These are phyloP conservation scores for Arnoldichthys spilopterus DNA, from an alignment of 2,797 vertebrate species.

Conservation along the genomic window DNA sequence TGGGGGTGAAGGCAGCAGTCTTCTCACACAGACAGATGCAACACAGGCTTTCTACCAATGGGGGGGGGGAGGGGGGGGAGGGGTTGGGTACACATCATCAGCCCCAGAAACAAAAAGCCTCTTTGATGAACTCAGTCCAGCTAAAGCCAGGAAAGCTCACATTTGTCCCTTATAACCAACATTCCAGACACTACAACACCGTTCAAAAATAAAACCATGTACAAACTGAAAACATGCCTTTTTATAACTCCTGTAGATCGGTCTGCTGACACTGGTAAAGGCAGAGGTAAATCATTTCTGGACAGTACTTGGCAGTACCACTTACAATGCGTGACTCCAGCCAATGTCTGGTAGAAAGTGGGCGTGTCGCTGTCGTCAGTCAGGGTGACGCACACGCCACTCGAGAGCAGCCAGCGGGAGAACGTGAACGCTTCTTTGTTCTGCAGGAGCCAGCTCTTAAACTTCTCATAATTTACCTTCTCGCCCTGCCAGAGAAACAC, in stretches of 20 bases:
- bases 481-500: slow-evolving; percentile 81
- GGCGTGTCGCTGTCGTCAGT: slow-evolving; percentile 98
- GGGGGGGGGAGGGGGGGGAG: neutral
- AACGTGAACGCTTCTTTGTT: slow-evolving; percentile 98
- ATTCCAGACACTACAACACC: slow-evolving; percentile 1
- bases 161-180: neutral
- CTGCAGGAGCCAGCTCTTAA: slow-evolving; percentile 92
- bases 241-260: neutral
- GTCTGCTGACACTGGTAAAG: neutral
- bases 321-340: slow-evolving; percentile 98
- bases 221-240: neutral
- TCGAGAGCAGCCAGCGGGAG: slow-evolving; percentile 95
- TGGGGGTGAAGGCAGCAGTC: slow-evolving; percentile 8
- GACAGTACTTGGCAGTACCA: slow-evolving; percentile 54
- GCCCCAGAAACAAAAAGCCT: slow-evolving; percentile 29
- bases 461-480: slow-evolving; percentile 97
- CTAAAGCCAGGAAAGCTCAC: neutral
- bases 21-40: slow-evolving; percentile 33
- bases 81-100: slow-evolving; percentile 11
- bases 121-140: slow-evolving; percentile 1
- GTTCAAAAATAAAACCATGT: neutral
- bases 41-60: neutral
- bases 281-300: neutral
- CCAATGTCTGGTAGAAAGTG: slow-evolving; percentile 98
- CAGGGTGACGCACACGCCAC: slow-evolving; percentile 94